phyloP scores from a whole-genome alignment of 2,113 vertebrate species.

The Nannospalax galili region DNA sequence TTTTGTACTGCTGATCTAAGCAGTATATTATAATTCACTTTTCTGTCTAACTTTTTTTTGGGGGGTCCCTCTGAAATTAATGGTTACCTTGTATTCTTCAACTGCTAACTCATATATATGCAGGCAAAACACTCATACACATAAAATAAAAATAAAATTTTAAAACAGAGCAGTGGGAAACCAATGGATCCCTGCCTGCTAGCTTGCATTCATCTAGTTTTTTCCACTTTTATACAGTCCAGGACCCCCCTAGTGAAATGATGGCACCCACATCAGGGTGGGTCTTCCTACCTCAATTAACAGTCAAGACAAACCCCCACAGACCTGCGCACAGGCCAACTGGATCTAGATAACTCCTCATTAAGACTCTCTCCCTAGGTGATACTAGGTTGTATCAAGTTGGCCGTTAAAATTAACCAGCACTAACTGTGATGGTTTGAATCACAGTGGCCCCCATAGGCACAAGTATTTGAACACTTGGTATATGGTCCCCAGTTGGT shows the following conservation, averaged over 20 bases:
- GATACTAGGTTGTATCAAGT: background rate
- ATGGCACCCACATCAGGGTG: background rate
- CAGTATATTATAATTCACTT: background rate
- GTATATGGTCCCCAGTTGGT: too few relatives aligned
- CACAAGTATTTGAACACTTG: too few relatives aligned
- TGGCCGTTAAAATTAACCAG: too few relatives aligned
- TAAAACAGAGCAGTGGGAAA: background rate
- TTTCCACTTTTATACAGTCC: background rate
- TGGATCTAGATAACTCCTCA: too few relatives aligned
- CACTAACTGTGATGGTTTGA: too few relatives aligned
- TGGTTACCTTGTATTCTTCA: background rate
- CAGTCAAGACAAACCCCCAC: background rate
- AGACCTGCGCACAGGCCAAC: background rate
- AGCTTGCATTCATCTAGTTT: background rate
- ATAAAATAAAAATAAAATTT: too few relatives aligned
- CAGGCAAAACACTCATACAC: too few relatives aligned
- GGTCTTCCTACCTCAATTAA: background rate
- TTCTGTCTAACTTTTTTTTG: background rate
- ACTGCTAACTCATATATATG: too few relatives aligned
- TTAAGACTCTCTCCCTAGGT: background rate
- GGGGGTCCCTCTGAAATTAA: background rate
- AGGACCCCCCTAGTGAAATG: background rate
- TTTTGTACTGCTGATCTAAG: background rate
- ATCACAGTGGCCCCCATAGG: too few relatives aligned
- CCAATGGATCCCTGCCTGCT: background rate